These are phyloP conservation scores for Dysidea cf. avara DNA, from an alignment of 37 sponge, comb jelly and placozoan genomes.

Conservation along the genomic window DNA sequence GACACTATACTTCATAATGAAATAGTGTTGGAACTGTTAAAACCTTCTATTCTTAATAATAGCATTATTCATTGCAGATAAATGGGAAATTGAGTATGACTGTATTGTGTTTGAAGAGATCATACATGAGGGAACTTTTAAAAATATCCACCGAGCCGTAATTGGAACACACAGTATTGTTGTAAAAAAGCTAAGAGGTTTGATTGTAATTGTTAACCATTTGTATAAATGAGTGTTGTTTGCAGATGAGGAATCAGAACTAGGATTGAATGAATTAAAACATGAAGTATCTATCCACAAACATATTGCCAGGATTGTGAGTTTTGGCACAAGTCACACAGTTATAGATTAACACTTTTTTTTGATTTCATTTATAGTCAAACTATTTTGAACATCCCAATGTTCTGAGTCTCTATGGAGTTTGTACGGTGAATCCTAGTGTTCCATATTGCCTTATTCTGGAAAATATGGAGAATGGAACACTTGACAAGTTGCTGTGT, in stretches of 20 bases:
- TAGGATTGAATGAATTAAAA: constrained; percentile 59
- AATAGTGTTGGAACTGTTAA: no score
- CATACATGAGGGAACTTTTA: constrained; percentile 61
- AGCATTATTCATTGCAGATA: no score
- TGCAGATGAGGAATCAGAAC: constrained; percentile 51
- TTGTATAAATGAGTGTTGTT: neutral
- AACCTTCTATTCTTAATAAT: no score
- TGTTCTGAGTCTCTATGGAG: constrained; percentile 27
- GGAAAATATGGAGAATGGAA: constrained; percentile 50
- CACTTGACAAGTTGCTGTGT: constrained; percentile 49
- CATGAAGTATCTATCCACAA: constrained; percentile 34
- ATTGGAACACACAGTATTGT: constrained; percentile 11
- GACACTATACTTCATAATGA: neutral
- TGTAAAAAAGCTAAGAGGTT: constrained; percentile 70
- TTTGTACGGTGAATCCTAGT: constrained; percentile 5
- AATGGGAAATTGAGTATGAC: constrained; percentile 22
- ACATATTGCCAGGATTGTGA: neutral
- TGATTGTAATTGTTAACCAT: no score
- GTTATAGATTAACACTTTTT: neutral
- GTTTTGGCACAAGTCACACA: neutral
- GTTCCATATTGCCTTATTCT: constrained; percentile 54
- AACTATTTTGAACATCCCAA: constrained; percentile 47
- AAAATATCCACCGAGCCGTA: constrained; percentile 53
- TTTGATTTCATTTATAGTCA: constrained; percentile 24
- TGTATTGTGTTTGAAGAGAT: constrained; percentile 64